These are phyloP conservation scores for Neopipo cinnamomea DNA, from an alignment of 2,113 vertebrate genomes.

Conservation along the genomic window DNA sequence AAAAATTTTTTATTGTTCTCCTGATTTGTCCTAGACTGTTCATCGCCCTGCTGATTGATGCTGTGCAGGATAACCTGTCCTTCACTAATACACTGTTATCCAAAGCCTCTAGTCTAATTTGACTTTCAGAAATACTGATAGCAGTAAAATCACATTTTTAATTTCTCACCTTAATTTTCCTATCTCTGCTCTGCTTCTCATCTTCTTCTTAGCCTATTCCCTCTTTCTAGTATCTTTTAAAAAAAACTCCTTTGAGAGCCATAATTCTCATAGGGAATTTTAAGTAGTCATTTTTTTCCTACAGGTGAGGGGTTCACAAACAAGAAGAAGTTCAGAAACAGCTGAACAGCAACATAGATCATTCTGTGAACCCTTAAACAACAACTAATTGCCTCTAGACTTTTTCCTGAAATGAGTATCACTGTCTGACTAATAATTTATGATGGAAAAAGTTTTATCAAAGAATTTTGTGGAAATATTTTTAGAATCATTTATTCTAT, in stretches of 20 bases:
- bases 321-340: not conserved
- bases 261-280: conserved; percentile 26
- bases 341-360: not conserved
- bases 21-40: conserved; percentile 39
- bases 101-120: conserved; percentile 10
- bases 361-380: conserved; percentile 26
- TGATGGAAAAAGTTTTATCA: not conserved
- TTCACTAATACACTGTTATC: conserved; percentile 17
- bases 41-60: conserved; percentile 13
- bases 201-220: conserved; percentile 53
- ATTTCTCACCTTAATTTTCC: conserved; percentile 42
- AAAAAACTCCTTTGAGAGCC: conserved; percentile 43
- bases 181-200: conserved; percentile 41
- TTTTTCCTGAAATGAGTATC: conserved; percentile 26
- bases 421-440: conserved; percentile 1
- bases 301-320: not conserved
- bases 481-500: not conserved
- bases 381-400: not conserved
- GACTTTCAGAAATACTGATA: conserved; percentile 25
- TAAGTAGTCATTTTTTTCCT: conserved; percentile 17
- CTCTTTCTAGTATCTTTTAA: not conserved
- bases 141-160: not conserved
- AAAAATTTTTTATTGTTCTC: conserved; percentile 37
- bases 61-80: conserved; percentile 32
- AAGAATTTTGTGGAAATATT: conserved; percentile 23